phyloP scores from a whole-genome alignment of 2,113 vertebrate species.

The Dinomys branickii region DNA sequence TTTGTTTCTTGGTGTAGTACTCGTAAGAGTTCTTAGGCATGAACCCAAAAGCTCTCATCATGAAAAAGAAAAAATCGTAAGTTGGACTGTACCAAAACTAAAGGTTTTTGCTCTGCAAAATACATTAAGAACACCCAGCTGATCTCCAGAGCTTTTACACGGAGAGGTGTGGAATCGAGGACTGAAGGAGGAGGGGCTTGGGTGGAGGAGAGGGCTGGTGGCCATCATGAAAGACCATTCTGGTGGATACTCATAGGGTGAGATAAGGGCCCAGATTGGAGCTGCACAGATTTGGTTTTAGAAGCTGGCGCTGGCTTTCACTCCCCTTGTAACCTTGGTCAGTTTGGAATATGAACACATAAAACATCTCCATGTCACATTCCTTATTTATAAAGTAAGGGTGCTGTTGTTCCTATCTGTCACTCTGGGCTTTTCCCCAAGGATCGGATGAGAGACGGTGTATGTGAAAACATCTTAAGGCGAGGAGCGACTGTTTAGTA shows the following conservation, averaged over 20 bases:
- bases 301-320: background rate
- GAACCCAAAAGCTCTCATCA: background rate
- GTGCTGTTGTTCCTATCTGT: background rate
- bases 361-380: background rate
- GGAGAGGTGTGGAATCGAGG: background rate
- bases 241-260: background rate
- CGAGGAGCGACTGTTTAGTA: background rate
- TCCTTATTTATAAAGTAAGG: constrained; percentile 40
- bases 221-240: background rate
- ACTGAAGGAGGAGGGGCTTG: background rate
- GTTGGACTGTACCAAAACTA: background rate
- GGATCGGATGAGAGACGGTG: background rate
- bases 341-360: background rate
- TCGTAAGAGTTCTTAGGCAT: background rate
- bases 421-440: background rate
- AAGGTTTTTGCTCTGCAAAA: background rate
- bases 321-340: background rate
- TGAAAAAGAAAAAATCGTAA: background rate
- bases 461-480: background rate
- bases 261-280: background rate
- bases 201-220: background rate
- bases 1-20: background rate
- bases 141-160: background rate
- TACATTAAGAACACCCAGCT: background rate
- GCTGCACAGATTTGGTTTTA: background rate